Evolutionary conservation across 2,888 invertebrate genomes (phyloP).

Genomic region (Eupithecia subfuscata): DNA sequence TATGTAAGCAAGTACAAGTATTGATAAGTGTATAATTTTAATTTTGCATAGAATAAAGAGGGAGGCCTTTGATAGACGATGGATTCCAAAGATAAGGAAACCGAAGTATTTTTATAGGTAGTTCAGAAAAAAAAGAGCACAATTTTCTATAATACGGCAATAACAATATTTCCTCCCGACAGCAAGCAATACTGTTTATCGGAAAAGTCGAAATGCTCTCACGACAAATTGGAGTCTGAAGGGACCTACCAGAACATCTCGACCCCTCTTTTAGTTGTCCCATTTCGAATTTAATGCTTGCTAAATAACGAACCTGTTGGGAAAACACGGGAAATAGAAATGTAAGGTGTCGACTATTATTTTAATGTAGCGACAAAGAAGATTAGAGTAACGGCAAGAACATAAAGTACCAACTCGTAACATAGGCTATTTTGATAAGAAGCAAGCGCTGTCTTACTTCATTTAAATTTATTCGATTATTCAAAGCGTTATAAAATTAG

Average conservation of each 20-base stretch:
- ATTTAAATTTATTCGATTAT: conserved; percentile 21
- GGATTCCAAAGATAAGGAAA: background rate
- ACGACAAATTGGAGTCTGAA: conserved; percentile 42
- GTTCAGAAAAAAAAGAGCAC: conserved; percentile 37
- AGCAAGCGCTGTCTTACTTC: background rate
- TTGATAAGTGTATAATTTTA: background rate
- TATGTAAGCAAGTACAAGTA: background rate
- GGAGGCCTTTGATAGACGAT: background rate
- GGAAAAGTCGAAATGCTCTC: conserved; percentile 41
- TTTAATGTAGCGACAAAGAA: conserved; percentile 2
- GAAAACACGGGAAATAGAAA: background rate
- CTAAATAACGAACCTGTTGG: conserved; percentile 5
- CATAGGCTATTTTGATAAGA: background rate
- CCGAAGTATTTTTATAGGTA: conserved; percentile 19
- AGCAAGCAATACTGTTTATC: conserved; percentile 48
- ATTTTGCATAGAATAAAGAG: background rate
- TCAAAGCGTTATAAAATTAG: conserved; percentile 30
- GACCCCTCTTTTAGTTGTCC: conserved; percentile 32
- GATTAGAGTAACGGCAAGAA: background rate
- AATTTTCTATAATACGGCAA: conserved; percentile 43
- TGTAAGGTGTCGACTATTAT: background rate
- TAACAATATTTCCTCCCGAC: conserved; percentile 45
- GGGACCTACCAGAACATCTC: conserved; percentile 36
- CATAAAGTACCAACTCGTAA: background rate
- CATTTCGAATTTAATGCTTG: conserved; percentile 29